A percentile compares a stretch with the other conserved stretches of the same genome.
Evolutionary conservation across 2,797 vertebrate species (phyloP).

Genomic region (Takifugu rubripes): DNA sequence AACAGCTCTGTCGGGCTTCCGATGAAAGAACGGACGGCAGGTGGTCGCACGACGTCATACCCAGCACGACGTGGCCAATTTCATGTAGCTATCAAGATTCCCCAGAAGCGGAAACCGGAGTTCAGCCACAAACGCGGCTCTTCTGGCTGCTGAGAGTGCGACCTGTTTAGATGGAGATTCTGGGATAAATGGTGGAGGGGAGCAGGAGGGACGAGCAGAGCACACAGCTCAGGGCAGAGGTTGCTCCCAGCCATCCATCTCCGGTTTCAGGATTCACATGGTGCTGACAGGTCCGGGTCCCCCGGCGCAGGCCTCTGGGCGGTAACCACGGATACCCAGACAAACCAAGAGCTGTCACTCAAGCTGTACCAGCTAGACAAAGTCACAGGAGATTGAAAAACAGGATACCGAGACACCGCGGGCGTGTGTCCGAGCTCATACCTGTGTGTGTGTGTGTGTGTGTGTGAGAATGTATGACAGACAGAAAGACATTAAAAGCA

Average conservation of each 20-base stretch:
- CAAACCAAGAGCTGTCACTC: slow-evolving; percentile 71
- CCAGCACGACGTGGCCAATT: not conserved
- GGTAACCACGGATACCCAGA: slow-evolving; percentile 70
- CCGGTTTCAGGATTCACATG: slow-evolving; percentile 64
- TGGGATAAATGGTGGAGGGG: slow-evolving; percentile 29
- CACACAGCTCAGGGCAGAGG: slow-evolving; percentile 49
- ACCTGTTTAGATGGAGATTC: slow-evolving; percentile 22
- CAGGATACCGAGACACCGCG: slow-evolving; percentile 48
- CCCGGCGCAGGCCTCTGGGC: slow-evolving; percentile 58
- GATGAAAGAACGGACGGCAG: not conserved
- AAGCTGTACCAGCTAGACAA: slow-evolving; percentile 44
- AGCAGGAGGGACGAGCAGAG: slow-evolving; percentile 32
- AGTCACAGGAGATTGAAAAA: slow-evolving; percentile 58
- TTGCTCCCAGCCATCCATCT: slow-evolving; percentile 59
- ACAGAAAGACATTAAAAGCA: slow-evolving; percentile 31
- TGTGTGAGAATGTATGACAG: slow-evolving; percentile 1
- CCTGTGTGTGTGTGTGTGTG: slow-evolving; percentile 6
- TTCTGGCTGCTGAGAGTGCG: slow-evolving; percentile 20
- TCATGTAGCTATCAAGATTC: not conserved
- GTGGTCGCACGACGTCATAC: not conserved
- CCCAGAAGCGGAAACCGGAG: not conserved
- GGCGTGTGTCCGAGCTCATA: slow-evolving; percentile 26
- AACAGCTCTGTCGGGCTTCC: not conserved
- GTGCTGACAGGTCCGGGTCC: slow-evolving; percentile 67
- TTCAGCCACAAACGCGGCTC: slow-evolving; percentile 5